These are phyloP conservation scores for Falco cherrug DNA, from an alignment of 2,797 vertebrate genomes.

Conservation along the genomic window DNA sequence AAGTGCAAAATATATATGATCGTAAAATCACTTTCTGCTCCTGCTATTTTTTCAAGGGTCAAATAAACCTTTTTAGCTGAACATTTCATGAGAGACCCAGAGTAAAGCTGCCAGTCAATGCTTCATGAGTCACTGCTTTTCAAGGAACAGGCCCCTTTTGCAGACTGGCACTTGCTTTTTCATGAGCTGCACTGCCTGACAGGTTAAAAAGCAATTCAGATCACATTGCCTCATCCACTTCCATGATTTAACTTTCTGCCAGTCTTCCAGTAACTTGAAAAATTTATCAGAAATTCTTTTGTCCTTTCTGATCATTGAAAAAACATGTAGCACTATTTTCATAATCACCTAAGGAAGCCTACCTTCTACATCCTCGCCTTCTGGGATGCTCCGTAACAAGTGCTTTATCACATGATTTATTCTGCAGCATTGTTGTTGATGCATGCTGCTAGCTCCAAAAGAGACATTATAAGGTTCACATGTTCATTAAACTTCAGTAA, in stretches of 20 bases:
- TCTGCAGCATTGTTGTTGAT: neutral
- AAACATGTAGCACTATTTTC: neutral
- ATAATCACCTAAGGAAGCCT: neutral
- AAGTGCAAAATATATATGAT: neutral
- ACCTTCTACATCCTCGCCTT: neutral
- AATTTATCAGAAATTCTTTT: neutral
- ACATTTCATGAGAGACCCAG: neutral
- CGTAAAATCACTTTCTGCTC: neutral
- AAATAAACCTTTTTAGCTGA: slow-evolving; percentile 15
- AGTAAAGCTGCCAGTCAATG: neutral
- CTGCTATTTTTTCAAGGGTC: neutral
- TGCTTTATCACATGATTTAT: neutral
- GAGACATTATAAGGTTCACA: accelerated
- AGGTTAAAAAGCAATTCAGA: slow-evolving; percentile 4
- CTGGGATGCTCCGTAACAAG: neutral
- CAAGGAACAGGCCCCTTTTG: neutral
- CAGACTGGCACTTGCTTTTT: neutral
- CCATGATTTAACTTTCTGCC: neutral
- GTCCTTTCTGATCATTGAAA: neutral
- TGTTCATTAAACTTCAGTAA: neutral
- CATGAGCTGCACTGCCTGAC: neutral
- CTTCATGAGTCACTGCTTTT: neutral
- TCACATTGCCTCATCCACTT: neutral
- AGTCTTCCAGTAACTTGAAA: neutral
- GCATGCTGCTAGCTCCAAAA: neutral